These are phyloP conservation scores for Scophthalmus maximus DNA, from an alignment of 2,113 vertebrate genomes.

Conservation along the genomic window DNA sequence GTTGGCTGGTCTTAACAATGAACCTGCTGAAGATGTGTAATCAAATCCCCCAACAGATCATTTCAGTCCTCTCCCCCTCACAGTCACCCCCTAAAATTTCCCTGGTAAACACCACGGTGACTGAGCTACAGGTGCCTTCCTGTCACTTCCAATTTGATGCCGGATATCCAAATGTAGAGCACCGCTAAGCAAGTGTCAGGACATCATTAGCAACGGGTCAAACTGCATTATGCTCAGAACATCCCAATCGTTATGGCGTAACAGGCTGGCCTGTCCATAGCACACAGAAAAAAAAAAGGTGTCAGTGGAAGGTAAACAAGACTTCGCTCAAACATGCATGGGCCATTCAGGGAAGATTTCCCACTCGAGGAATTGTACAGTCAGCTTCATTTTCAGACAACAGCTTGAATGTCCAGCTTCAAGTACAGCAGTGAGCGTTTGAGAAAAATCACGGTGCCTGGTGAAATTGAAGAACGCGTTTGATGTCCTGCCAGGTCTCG, in stretches of 20 bases:
- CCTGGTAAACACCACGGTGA: slow-evolving; percentile 31
- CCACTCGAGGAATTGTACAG: neutral
- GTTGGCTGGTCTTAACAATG: too few species aligned
- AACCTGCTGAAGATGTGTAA: too few species aligned
- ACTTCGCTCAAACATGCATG: slow-evolving; percentile 48
- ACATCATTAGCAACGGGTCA: slow-evolving; percentile 80
- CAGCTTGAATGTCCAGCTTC: neutral
- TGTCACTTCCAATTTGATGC: slow-evolving; percentile 76
- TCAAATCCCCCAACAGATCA: neutral
- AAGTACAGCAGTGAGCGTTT: neutral
- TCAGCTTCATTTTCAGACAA: neutral
- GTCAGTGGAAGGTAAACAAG: slow-evolving; percentile 55
- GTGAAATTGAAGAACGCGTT: slow-evolving; percentile 1
- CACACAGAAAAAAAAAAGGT: slow-evolving; percentile 19
- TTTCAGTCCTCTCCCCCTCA: neutral
- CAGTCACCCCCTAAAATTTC: slow-evolving; percentile 39
- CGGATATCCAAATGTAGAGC: slow-evolving; percentile 47
- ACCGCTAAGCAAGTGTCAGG: slow-evolving; percentile 69
- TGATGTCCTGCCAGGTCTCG: slow-evolving; percentile 27
- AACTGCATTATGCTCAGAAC: slow-evolving; percentile 76
- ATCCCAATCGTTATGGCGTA: slow-evolving; percentile 51
- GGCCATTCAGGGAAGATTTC: neutral
- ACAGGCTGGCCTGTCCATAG: slow-evolving; percentile 19
- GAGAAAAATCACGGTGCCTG: too few species aligned
- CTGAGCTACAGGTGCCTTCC: slow-evolving; percentile 57